Evolutionary conservation across 1,140 invertebrate genomes (phyloP), one percentile per base, ranked within the genome.

Genomic region (Callitettix versicolor): DNA sequence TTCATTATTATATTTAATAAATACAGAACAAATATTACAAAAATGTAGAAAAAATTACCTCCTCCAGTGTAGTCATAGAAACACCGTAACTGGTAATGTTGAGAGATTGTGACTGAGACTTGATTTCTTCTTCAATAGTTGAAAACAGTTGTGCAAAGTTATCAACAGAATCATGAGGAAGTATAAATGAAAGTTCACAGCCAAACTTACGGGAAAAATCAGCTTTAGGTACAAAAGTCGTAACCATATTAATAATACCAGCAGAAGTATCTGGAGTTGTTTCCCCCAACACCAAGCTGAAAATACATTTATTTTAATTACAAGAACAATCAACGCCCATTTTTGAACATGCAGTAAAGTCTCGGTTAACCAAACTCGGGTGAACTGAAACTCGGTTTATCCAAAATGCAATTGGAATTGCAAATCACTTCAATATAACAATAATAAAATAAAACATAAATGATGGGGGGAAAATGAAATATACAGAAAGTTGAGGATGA

Each of bases 61-160:
- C 91, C 70, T 96, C 92, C 53, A 96, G 68, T 0, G 91, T 92
- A 14, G 91, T 94, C 84, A 95, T 93, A 21, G 91, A 93, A 0
- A 95, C 84, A 0, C 91, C 91, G 68, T 91, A 95, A 64, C 85
- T 91, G 56, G 79, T 83, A 49, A 95, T 85, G 18, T 85, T 85
- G 14, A 85, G 68, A 53, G 78, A 70, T 34, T 74, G 76, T 5
- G 72, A 70, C 60, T 76, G 75, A n/a, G 76, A 76, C 51, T 75
- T 78, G 34, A 84, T 83, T 65, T 84, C 80, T n/a, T 79, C 71
- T 64, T 90, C 86, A 50, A 89, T 82, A 0, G 82, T 80, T 1
- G 74, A 76, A 65, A 89, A 88, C 4, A 89, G 73, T 1, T 76
- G 73, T 1, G 85, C 80, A 63, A 89, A 90, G 55, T 78, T 80